Evolutionary conservation across 2,797 vertebrate species (phyloP).

Genomic region (Jordanella pulchra): DNA sequence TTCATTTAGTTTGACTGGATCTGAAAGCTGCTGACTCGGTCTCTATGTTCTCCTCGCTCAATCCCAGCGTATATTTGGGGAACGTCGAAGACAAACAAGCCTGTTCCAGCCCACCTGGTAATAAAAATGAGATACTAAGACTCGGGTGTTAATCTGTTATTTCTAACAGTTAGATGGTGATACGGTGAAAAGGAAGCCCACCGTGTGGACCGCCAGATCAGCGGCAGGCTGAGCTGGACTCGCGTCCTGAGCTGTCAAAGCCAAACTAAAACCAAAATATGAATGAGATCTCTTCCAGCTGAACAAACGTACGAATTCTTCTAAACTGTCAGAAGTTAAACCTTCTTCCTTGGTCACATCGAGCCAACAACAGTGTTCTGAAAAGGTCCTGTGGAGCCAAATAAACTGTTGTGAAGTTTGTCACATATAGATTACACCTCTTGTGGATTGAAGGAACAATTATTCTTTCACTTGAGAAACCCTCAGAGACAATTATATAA

Average conservation of each 20-base stretch:
- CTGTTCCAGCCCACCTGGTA: not conserved
- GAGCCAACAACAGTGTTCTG: not conserved
- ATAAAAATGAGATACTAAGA: not conserved
- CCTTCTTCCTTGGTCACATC: not conserved
- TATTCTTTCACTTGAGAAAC: not conserved
- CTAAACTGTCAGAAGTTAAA: not conserved
- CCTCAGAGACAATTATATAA: not conserved
- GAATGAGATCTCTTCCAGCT: not conserved
- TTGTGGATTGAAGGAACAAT: not conserved
- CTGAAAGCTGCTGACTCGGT: slow-evolving; percentile 1
- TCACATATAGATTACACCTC: not conserved
- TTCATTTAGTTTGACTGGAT: not conserved
- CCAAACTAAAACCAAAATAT: slow-evolving; percentile 2
- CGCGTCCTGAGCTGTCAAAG: not conserved
- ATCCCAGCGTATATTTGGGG: not conserved
- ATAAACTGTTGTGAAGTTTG: not conserved
- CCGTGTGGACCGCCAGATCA: not conserved
- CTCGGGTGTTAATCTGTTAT: slow-evolving; percentile 1
- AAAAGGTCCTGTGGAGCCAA: not conserved
- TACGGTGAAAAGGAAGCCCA: not conserved
- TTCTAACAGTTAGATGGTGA: not conserved
- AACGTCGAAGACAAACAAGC: not conserved
- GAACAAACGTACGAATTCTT: not conserved
- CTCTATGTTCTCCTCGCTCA: not conserved
- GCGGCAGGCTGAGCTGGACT: not conserved